These are phyloP conservation scores for Spea hammondii DNA, from an alignment of 2,797 vertebrate species.

Conservation along the genomic window DNA sequence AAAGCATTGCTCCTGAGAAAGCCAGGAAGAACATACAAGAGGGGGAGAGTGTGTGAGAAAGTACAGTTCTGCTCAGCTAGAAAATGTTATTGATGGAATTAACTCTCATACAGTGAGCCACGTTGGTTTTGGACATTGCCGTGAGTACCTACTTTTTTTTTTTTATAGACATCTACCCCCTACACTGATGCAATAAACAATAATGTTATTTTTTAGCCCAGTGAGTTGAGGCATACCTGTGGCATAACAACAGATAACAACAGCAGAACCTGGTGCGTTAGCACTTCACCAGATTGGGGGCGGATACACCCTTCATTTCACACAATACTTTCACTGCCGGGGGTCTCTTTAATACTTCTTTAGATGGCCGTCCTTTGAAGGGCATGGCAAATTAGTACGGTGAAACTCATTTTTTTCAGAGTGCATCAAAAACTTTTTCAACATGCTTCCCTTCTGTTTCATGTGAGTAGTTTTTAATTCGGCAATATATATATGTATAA, in stretches of 20 bases:
- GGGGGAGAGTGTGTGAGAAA: conserved; percentile 50
- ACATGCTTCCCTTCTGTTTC: no score
- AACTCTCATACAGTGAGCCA: conserved; percentile 60
- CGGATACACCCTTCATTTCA: background rate
- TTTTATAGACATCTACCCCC: conserved; percentile 3
- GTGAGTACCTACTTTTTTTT: conserved; percentile 66
- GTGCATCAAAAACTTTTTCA: no score
- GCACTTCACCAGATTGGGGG: background rate
- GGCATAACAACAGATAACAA: background rate
- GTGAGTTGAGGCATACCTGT: conserved; percentile 11
- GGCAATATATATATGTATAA: no score
- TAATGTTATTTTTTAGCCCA: background rate
- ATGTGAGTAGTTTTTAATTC: no score
- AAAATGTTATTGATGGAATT: conserved; percentile 63
- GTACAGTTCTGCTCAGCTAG: conserved; percentile 62
- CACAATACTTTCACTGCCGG: background rate
- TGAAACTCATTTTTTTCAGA: background rate
- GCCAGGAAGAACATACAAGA: background rate
- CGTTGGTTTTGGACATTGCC: conserved; percentile 64
- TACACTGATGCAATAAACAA: conserved; percentile 22
- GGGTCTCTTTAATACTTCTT: background rate
- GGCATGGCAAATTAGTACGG: background rate
- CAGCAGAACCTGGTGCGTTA: background rate
- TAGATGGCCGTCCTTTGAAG: background rate
- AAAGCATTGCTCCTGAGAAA: conserved; percentile 64